Percentiles rank a stretch among this genome's conserved stretches.
Evolutionary conservation across 1,140 invertebrate genomes (phyloP).

Genomic region (Gonioctena quinquepunctata): DNA sequence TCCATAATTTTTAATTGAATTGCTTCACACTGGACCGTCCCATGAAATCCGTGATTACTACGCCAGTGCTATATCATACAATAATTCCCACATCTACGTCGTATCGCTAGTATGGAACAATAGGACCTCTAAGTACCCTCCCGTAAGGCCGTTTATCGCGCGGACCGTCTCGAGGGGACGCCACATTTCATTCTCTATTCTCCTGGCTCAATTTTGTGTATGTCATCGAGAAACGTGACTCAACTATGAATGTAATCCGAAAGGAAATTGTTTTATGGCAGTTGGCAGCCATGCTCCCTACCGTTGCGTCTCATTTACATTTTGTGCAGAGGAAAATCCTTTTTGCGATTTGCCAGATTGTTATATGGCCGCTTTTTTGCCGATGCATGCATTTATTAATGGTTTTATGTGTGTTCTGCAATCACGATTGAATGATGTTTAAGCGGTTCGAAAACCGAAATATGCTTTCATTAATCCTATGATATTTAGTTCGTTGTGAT

Average conservation of each 20-base stretch:
- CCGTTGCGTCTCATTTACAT: constrained; percentile 32
- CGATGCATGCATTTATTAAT: too few relatives aligned
- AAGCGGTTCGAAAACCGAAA: too few relatives aligned
- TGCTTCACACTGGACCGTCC: too few relatives aligned
- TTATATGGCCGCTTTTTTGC: too few relatives aligned
- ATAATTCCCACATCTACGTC: constrained; percentile 9
- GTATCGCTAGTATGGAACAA: constrained; percentile 11
- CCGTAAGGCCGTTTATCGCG: constrained; percentile 2
- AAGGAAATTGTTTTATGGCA: constrained; percentile 41
- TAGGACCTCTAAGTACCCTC: neutral
- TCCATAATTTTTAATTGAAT: too few relatives aligned
- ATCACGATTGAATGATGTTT: too few relatives aligned
- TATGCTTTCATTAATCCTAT: too few relatives aligned
- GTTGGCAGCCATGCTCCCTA: constrained; percentile 32
- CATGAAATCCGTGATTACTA: neutral
- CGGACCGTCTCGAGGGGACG: constrained; percentile 19
- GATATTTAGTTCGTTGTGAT: too few relatives aligned
- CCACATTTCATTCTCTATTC: constrained; percentile 37
- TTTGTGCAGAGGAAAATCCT: constrained; percentile 11
- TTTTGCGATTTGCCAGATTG: neutral
- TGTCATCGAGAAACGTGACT: constrained; percentile 44
- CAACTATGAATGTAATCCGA: constrained; percentile 34
- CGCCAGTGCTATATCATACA: constrained; percentile 9
- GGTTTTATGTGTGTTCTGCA: too few relatives aligned
- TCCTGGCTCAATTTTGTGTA: constrained; percentile 41